These are phyloP conservation scores for Ornithorhynchus anatinus DNA, from an alignment of 2,113 vertebrate genomes.

Conservation along the genomic window DNA sequence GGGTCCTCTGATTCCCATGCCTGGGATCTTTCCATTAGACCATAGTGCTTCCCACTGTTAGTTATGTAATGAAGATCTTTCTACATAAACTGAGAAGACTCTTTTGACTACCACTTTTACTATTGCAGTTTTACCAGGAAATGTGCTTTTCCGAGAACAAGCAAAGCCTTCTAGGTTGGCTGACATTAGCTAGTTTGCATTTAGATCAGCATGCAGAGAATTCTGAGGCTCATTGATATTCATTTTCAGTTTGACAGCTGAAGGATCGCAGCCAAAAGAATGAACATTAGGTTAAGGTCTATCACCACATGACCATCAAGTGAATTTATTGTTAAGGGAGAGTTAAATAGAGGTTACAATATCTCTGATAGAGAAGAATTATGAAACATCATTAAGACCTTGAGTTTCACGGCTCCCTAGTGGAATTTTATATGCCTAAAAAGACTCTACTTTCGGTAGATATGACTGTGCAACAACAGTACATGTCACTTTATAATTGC, in stretches of 20 bases:
- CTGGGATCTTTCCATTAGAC: too few species aligned
- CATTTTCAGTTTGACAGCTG: conserved; percentile 31
- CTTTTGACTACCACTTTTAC: too few species aligned
- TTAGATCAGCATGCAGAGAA: conserved; percentile 12
- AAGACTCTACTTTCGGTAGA: too few species aligned
- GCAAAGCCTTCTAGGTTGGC: conserved; percentile 1
- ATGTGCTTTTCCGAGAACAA: not conserved
- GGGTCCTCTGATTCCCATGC: too few species aligned
- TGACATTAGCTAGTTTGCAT: not conserved
- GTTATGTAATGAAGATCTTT: not conserved
- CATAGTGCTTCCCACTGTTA: too few species aligned
- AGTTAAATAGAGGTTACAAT: not conserved
- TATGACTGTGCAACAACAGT: too few species aligned
- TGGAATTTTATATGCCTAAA: too few species aligned
- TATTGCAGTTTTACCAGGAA: not conserved
- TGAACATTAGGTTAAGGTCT: conserved; percentile 1
- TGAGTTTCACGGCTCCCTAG: too few species aligned
- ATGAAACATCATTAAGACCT: too few species aligned
- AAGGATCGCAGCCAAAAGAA: not conserved
- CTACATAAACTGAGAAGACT: too few species aligned
- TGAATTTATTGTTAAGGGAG: not conserved
- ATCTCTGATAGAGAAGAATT: not conserved
- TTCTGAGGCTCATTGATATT: conserved; percentile 17
- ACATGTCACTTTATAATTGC: too few species aligned
- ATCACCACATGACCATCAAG: not conserved